Evolutionary conservation across 1,140 invertebrate genomes (phyloP).

Genomic region (Polypedilum vanderplanki): DNA sequence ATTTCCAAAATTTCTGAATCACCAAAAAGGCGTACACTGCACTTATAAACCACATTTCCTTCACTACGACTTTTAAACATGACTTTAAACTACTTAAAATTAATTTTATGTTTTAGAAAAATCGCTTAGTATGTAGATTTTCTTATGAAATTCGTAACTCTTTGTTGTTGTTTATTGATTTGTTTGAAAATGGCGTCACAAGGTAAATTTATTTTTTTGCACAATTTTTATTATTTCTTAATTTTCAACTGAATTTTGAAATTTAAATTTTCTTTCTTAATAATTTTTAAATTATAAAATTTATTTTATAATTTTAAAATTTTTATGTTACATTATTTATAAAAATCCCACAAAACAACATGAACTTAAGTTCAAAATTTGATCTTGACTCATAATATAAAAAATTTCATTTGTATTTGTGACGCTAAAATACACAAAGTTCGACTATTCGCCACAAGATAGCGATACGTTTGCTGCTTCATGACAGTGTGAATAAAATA

Average conservation of each 20-base stretch:
- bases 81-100: conserved; percentile 30
- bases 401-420: not conserved
- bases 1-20: conserved; percentile 91
- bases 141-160: not conserved
- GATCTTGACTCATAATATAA: not conserved
- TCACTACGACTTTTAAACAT: conserved; percentile 67
- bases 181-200: not conserved
- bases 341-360: not conserved
- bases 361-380: conserved; percentile 8
- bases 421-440: not conserved
- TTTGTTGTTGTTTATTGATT: conserved; percentile 26
- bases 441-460: not conserved
- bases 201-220: not conserved
- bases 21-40: conserved; percentile 86
- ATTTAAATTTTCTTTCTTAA: not conserved
- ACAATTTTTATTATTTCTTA: not conserved
- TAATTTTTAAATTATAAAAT: not conserved
- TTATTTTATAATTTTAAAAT: not conserved
- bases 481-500: not conserved
- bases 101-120: conserved; percentile 12
- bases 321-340: not conserved
- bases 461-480: not conserved
- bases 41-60: conserved; percentile 81
- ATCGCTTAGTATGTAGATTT: not conserved
- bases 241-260: not conserved